Base-by-base conservation (phyloP, 1,140 invertebrate genomes). In the Carcinoscorpius rotundicauda region DNA sequence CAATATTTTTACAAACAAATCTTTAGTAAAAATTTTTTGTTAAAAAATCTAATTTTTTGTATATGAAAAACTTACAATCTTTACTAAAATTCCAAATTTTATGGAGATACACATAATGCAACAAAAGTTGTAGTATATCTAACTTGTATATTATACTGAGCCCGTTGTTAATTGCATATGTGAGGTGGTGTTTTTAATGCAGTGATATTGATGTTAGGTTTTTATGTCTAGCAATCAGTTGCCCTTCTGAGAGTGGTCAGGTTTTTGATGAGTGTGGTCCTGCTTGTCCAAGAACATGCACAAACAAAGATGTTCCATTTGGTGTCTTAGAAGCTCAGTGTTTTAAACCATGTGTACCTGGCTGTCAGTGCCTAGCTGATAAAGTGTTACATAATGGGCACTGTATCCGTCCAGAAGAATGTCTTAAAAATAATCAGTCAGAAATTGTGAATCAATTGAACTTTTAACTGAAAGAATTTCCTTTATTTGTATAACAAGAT, bases 181-280 rank as follows among this genome's bases (percentile, higher is more conserved):
- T 29, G 29, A 29, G 29, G 29, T 29, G 29, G 29, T 29, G 29
- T 29, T 59, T 59, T 59, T 9, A 59, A 59, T 59, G 6, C 58
- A 59, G 5, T n/a, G 48, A n/a, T n/a, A 10, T 29, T 6, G 6
- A 6, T 59, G 9, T 59, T 49, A 49, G 50, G 49, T 57, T 57
- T 57, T 49, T 57, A 57, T 11, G 53, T 51, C 48, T 53, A 68
- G 67, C 57, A 65, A 75, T 83, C 87, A 49, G 80, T 81, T 65
- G 76, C 87, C 60, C 75, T 76, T 1, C 79, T 86, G 70, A 87
- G 86, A 87, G 77, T 85, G 69, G 76, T 50, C 58, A 65, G 52
- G 66, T 71, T 11, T 69, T 66, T 62, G 66, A 64, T 74, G 75
- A 69, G 48, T 78, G 77, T 67, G 75, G 73, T 5, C 69, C 72